Conservation (phyloP, 2,888 invertebrate species). For the Melanostoma scalare region DNA sequence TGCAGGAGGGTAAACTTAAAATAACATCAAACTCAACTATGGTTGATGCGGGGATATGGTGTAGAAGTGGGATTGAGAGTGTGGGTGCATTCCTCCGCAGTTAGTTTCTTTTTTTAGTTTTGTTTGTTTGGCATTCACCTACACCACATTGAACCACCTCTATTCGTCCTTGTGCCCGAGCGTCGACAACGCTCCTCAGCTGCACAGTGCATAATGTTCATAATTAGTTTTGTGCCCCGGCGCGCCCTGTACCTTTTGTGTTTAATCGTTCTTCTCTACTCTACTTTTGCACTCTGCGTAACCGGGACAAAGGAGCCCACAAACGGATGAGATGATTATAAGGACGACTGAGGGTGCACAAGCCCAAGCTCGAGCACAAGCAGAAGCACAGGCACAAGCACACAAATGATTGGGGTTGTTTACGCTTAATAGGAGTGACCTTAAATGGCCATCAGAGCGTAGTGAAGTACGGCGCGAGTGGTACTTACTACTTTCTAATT, state of each 20-base stretch:
- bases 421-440: slow-evolving; percentile 59
- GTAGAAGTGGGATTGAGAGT: slow-evolving; percentile 24
- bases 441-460: slow-evolving; percentile 59
- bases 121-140: slow-evolving; percentile 28
- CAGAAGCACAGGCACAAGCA: neutral
- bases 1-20: slow-evolving; percentile 37
- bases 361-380: neutral
- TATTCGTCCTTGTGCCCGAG: neutral
- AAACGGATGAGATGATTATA: slow-evolving; percentile 60
- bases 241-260: slow-evolving; percentile 54
- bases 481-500: slow-evolving; percentile 58
- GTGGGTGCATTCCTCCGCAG: slow-evolving; percentile 44
- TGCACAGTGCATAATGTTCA: slow-evolving; percentile 62
- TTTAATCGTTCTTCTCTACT: slow-evolving; percentile 59
- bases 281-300: slow-evolving; percentile 30
- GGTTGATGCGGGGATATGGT: neutral
- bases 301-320: slow-evolving; percentile 47
- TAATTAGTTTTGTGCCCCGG: slow-evolving; percentile 62
- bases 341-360: slow-evolving; percentile 36
- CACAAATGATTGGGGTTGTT: slow-evolving; percentile 56
- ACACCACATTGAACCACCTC: neutral
- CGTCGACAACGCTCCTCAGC: neutral
- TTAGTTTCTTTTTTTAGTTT: slow-evolving; percentile 21
- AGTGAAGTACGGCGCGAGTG: slow-evolving; percentile 50
- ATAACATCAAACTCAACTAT: slow-evolving; percentile 40